phyloP scores from a whole-genome alignment of 2,113 vertebrate genomes.

The Verasper variegatus region DNA sequence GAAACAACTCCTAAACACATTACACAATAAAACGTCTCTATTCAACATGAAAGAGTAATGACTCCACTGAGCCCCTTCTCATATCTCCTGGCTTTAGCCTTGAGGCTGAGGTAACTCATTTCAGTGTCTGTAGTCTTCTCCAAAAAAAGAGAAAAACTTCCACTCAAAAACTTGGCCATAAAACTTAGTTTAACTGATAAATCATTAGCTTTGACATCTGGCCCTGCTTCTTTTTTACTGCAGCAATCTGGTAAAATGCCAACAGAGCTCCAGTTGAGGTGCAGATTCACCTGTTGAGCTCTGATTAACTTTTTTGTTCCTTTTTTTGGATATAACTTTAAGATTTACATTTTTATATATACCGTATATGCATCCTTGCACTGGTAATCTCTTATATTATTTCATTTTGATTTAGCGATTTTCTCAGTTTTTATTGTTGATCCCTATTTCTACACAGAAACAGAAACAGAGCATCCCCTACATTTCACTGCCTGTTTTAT shows the following conservation, averaged over 20 bases:
- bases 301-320: background rate
- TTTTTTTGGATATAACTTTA: too few species aligned
- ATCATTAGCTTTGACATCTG: background rate
- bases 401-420: too few species aligned
- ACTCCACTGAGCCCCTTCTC: background rate
- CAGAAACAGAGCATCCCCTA: too few species aligned
- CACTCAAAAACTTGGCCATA: background rate
- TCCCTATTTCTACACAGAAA: too few species aligned
- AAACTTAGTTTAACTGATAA: background rate
- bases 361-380: too few species aligned
- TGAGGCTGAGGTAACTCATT: background rate
- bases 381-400: too few species aligned
- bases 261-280: background rate
- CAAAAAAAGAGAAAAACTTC: background rate
- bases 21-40: constrained; percentile 24
- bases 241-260: background rate
- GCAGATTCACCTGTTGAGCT: constrained; percentile 3
- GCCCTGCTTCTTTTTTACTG: background rate
- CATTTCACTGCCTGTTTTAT: too few species aligned
- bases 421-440: too few species aligned
- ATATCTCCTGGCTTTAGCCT: background rate
- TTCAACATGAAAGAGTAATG: constrained; percentile 12
- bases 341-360: too few species aligned
- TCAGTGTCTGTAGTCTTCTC: constrained; percentile 3
- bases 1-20: constrained; percentile 10